Base-by-base conservation (phyloP, 1,140 invertebrate species). In the Xylocopa sonorina region DNA sequence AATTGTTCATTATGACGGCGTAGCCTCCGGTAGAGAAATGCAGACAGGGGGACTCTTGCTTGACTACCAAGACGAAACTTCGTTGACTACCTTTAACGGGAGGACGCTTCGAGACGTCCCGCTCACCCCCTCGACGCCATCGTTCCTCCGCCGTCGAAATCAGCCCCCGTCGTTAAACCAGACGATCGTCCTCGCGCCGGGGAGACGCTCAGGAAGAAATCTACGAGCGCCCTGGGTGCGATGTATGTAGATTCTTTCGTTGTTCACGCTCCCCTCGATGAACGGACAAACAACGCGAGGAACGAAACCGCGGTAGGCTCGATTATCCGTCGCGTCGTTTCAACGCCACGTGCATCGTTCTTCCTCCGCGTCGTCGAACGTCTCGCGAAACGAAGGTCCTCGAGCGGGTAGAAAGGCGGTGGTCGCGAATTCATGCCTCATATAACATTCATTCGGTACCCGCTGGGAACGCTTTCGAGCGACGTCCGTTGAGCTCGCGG, bases 1-100 rank as follows among this genome's bases (percentile, higher is more conserved):
- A 92, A 92, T 92, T 91, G 91, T 91, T 91, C 89, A 91, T 92
- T 92, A 91, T 87, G 88, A 72, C 71, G 34, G 71, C 46, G 69
- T 80, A 73, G 67, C 80, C 74, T 71, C 82, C 80, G 78, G 64
- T 79, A 84, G 18, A 68, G 78, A 55, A 69, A 72, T 27, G 72
- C 43, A 55, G 48, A 51, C 63, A 55, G 41, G 43, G n/a, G 53
- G 48, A 29, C 64, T 66, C 80, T 83, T 68, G 69, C 75, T 51
- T 64, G 76, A 58, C 75, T 71, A 78, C 68, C 76, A 72, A 78
- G 76, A 72, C 58, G 58, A 72, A 78, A 78, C 67, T 77, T 77
- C 66, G 74, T 77, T 53, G 41, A 58, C 76, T 64, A 55, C 46
- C 55, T 58, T 24, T 32, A 50, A 68, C 57, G 10, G 58, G 46